These are phyloP conservation scores for Hephaestus fuliginosus DNA, from an alignment of 2,797 vertebrate species.

Conservation along the genomic window DNA sequence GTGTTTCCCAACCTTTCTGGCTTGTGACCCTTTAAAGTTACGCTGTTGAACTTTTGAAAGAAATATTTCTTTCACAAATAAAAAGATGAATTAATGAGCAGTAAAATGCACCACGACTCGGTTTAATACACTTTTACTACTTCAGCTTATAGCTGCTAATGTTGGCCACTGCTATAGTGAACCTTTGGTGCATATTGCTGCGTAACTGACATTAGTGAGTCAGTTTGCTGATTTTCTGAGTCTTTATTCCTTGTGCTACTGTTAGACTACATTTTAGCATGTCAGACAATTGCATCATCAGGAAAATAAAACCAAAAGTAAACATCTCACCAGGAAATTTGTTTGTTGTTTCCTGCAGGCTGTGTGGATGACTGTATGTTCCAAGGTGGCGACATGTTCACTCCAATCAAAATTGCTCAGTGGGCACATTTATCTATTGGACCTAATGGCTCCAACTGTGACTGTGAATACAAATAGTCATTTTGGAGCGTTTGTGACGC, in stretches of 20 bases:
- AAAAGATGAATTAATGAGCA: slow-evolving; percentile 20
- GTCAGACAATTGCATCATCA: slow-evolving; percentile 4
- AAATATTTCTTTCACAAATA: slow-evolving; percentile 22
- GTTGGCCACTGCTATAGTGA: neutral
- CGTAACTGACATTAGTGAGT: slow-evolving; percentile 3
- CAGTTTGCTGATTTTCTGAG: slow-evolving; percentile 4
- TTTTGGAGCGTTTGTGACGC: neutral
- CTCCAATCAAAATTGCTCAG: neutral
- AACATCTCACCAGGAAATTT: slow-evolving; percentile 10
- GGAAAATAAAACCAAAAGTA: neutral
- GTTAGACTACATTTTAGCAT: neutral
- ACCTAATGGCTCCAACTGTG: neutral
- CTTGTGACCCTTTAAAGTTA: slow-evolving; percentile 6
- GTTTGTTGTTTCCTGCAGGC: slow-evolving; percentile 17
- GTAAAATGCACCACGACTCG: neutral
- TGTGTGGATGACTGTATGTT: slow-evolving; percentile 14
- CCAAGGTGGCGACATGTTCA: neutral
- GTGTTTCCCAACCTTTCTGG: slow-evolving; percentile 31
- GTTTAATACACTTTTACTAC: slow-evolving; percentile 1
- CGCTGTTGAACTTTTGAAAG: slow-evolving; percentile 5
- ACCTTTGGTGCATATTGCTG: neutral
- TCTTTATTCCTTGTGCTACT: neutral
- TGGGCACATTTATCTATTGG: neutral
- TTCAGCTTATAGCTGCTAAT: neutral
- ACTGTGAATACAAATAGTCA: neutral